A percentile compares a stretch with the other conserved stretches of the same genome.
These are phyloP conservation scores for Poecile atricapillus DNA, from an alignment of 2,113 vertebrate genomes.

Conservation along the genomic window DNA sequence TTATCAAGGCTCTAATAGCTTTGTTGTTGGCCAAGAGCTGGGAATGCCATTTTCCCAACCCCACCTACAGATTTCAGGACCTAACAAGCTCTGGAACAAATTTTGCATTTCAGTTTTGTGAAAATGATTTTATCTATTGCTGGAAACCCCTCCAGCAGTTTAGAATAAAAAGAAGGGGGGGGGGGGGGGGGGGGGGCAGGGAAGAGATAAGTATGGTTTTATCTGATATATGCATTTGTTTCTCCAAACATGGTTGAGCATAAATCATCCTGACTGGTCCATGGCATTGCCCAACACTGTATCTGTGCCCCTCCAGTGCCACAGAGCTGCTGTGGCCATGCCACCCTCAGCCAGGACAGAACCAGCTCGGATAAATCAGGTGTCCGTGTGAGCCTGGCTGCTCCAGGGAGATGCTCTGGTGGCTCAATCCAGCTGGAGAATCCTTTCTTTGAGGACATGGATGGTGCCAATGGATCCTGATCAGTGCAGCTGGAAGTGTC, in stretches of 20 bases:
- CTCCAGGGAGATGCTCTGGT: neutral
- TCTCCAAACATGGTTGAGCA: neutral
- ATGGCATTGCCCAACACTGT: neutral
- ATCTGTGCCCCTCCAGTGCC: neutral
- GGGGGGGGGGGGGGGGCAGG: too few species aligned
- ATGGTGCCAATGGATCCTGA: neutral
- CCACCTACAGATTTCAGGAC: constrained; percentile 54
- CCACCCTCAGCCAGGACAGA: neutral
- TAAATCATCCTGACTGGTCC: neutral
- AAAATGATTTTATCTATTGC: constrained; percentile 43
- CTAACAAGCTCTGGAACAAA: constrained; percentile 46
- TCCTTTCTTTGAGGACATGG: neutral
- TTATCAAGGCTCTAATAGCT: constrained; percentile 18
- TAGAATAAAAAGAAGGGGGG: neutral
- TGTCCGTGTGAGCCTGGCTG: neutral
- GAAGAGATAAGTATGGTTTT: neutral
- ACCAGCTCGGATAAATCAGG: rapidly evolving
- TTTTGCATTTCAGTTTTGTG: constrained; percentile 14
- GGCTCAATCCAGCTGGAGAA: neutral
- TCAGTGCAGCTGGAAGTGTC: neutral
- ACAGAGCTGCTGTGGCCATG: neutral
- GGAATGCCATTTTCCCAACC: constrained; percentile 35
- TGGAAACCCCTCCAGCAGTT: constrained; percentile 39
- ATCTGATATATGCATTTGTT: neutral
- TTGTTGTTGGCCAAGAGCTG: constrained; percentile 11